These are phyloP conservation scores for Hepsetus odoe DNA, from an alignment of 2,113 vertebrate species.

Conservation along the genomic window DNA sequence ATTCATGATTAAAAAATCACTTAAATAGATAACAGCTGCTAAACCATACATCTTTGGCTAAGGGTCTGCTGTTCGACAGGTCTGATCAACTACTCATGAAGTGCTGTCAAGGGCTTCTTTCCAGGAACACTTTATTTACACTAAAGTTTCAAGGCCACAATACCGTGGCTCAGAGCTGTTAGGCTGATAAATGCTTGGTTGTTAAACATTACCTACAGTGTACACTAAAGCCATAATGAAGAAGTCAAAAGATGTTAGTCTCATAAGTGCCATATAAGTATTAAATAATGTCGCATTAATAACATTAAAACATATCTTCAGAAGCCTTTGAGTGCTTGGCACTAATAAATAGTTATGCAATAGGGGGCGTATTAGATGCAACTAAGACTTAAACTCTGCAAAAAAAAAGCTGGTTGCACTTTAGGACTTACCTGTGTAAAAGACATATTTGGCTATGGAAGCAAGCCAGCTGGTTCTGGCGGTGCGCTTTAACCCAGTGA, in stretches of 20 bases:
- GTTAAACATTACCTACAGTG: not conserved
- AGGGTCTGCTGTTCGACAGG: not conserved
- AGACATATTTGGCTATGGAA: conserved; percentile 6
- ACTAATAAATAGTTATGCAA: no score
- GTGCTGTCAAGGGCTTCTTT: not conserved
- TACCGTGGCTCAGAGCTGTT: not conserved
- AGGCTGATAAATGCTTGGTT: not conserved
- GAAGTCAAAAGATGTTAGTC: not conserved
- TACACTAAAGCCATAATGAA: not conserved
- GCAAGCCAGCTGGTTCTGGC: not conserved
- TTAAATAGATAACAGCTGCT: no score
- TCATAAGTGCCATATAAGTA: no score
- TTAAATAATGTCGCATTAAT: no score
- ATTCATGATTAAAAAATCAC: no score
- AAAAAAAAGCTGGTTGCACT: not conserved
- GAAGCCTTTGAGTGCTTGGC: no score
- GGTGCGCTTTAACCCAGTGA: conserved; percentile 37
- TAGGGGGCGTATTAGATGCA: no score
- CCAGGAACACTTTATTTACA: not conserved
- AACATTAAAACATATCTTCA: no score
- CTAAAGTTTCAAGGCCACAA: not conserved
- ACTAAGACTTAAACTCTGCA: no score
- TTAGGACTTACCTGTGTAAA: conserved; percentile 26
- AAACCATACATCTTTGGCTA: not conserved
- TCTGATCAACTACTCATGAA: not conserved